A percentile compares a stretch with the other conserved stretches of the same genome.
Evolutionary conservation across 2,113 vertebrate species (phyloP).

Genomic region (Phylloscopus whistleri): DNA sequence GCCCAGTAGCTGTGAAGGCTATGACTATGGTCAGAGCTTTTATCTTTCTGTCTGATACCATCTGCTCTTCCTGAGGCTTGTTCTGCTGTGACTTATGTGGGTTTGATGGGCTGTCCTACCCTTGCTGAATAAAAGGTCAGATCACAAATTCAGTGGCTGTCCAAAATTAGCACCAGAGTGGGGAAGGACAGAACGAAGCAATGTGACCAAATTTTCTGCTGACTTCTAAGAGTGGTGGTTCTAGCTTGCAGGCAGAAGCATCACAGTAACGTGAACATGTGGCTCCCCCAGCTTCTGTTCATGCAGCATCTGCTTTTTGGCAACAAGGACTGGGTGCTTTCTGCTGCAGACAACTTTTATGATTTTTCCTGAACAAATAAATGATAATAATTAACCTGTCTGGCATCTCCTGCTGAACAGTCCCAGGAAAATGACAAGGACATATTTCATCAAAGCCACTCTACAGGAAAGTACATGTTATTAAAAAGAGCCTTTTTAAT

Average conservation of each 20-base stretch:
- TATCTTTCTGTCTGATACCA: background rate
- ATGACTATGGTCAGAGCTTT: background rate
- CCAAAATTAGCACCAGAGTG: background rate
- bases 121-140: background rate
- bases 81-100: background rate
- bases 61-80: background rate
- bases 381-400: conserved; percentile 55
- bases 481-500: background rate
- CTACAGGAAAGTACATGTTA: background rate
- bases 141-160: background rate
- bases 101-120: background rate
- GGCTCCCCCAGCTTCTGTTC: background rate
- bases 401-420: background rate
- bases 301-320: background rate
- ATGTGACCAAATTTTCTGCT: background rate
- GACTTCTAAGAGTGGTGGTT: background rate
- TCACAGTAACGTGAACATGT: background rate
- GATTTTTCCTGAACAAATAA: conserved; percentile 39
- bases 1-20: background rate
- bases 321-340: background rate
- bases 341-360: background rate
- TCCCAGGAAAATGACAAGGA: conserved; percentile 23
- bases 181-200: background rate
- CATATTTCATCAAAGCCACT: background rate
- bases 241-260: background rate